These are phyloP conservation scores for Achatina immaculata DNA, from an alignment of 1,140 invertebrate genomes.

Conservation along the genomic window DNA sequence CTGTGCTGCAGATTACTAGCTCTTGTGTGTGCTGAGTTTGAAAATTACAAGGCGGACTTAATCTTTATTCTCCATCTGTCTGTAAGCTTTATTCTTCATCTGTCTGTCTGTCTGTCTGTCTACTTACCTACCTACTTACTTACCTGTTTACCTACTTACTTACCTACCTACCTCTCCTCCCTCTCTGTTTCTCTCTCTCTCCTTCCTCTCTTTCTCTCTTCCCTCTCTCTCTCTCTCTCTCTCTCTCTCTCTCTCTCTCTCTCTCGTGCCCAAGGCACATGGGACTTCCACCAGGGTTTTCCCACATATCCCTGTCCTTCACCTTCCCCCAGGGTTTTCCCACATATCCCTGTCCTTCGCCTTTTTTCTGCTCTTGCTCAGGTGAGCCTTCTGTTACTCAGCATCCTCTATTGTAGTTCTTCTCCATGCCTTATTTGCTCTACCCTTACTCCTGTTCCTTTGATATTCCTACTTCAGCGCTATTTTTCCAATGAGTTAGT, in stretches of 20 bases:
- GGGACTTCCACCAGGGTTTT: slow-evolving; percentile 1
- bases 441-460: too few species aligned
- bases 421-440: background rate
- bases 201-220: slow-evolving; percentile 33
- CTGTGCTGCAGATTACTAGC: too few species aligned
- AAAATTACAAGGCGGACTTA: background rate
- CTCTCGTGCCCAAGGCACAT: slow-evolving; percentile 21
- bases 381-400: background rate
- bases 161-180: slow-evolving; percentile 10
- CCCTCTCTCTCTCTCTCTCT: slow-evolving; percentile 36
- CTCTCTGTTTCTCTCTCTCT: slow-evolving; percentile 20
- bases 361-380: background rate
- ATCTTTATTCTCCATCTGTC: background rate
- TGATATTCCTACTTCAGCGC: too few species aligned
- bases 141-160: slow-evolving; percentile 3
- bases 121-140: background rate
- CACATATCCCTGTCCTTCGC: slow-evolving; percentile 6
- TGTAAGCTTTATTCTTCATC: slow-evolving; percentile 8
- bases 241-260: slow-evolving; percentile 36
- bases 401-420: slow-evolving; percentile 18
- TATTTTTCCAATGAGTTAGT: too few species aligned
- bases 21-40: too few species aligned
- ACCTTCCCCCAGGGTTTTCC: background rate
- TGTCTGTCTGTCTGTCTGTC: slow-evolving; percentile 28
- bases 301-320: slow-evolving; percentile 1